These are phyloP conservation scores for Papilio polyxenes DNA, from an alignment of 1,140 invertebrate species.

Conservation along the genomic window DNA sequence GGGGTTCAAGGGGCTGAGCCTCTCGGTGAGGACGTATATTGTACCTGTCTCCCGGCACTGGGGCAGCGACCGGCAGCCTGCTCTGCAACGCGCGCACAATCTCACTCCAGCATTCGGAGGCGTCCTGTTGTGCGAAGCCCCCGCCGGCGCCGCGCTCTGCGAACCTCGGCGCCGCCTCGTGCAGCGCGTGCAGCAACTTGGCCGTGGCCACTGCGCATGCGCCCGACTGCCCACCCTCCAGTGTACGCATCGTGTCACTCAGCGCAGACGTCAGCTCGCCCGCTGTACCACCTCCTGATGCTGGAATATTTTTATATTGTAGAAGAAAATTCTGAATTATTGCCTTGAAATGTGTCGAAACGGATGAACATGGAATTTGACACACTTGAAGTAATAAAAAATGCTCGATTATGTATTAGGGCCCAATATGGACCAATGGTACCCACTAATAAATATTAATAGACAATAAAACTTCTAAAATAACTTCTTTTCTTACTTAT, in stretches of 20 bases:
- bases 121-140: constrained; percentile 83
- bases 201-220: constrained; percentile 89
- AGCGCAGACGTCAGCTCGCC: constrained; percentile 89
- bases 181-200: constrained; percentile 91
- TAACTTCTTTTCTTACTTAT: too few species aligned
- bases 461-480: too few species aligned
- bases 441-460: too few species aligned
- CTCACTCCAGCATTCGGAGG: constrained; percentile 97
- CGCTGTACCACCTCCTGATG: constrained; percentile 80
- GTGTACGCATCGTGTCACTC: constrained; percentile 89
- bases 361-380: not conserved
- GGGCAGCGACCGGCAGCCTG: constrained; percentile 84
- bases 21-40: too few species aligned
- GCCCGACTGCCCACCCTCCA: constrained; percentile 88
- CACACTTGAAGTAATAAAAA: not conserved
- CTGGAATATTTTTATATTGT: constrained; percentile 44
- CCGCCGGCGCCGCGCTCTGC: constrained; percentile 81
- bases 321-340: not conserved
- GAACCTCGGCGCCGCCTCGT: constrained; percentile 95
- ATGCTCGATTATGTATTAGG: too few species aligned
- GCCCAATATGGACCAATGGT: too few species aligned
- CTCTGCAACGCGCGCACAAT: constrained; percentile 95
- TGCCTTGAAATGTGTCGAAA: too few species aligned
- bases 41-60: constrained; percentile 51
- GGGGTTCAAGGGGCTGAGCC: too few species aligned